A percentile compares a stretch with the other conserved stretches of the same genome.
Evolutionary conservation across 2,888 invertebrate genomes (phyloP).

Genomic region (Osmoderma eremita): DNA sequence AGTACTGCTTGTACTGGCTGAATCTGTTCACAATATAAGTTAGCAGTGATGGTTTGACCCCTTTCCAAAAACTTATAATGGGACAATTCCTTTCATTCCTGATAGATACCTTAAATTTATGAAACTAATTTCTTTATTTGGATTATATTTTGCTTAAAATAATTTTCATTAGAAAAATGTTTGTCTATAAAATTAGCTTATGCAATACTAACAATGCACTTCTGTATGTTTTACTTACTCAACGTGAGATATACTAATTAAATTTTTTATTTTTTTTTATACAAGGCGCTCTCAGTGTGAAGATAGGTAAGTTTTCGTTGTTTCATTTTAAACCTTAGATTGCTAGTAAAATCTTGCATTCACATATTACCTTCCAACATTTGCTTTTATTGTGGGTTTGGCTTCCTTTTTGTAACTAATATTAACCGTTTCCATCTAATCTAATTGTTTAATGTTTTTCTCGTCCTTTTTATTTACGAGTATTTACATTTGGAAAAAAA

Average conservation of each 20-base stretch:
- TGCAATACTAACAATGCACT: conserved; percentile 17
- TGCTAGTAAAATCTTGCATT: conserved; percentile 1
- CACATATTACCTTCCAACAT: background rate
- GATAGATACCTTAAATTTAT: too few relatives aligned
- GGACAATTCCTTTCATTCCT: too few relatives aligned
- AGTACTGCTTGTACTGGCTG: too few relatives aligned
- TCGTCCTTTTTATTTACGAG: conserved; percentile 15
- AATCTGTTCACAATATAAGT: too few relatives aligned
- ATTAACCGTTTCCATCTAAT: conserved; percentile 3
- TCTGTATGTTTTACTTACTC: background rate
- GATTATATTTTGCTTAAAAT: too few relatives aligned
- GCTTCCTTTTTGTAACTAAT: conserved; percentile 12
- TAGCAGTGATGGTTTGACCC: too few relatives aligned
- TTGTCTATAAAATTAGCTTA: background rate
- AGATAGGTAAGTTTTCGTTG: conserved; percentile 69
- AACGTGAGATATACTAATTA: conserved; percentile 33
- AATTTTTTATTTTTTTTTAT: conserved; percentile 51
- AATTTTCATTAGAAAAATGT: too few relatives aligned
- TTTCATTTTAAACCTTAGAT: background rate
- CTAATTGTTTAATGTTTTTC: background rate
- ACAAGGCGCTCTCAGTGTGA: conserved; percentile 71
- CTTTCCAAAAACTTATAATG: too few relatives aligned
- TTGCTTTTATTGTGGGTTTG: conserved; percentile 16
- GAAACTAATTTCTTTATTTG: too few relatives aligned
- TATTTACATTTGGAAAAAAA: too few relatives aligned